These are phyloP conservation scores for Acanthosepion lycidas DNA, from an alignment of 2,888 invertebrate species.

Conservation along the genomic window DNA sequence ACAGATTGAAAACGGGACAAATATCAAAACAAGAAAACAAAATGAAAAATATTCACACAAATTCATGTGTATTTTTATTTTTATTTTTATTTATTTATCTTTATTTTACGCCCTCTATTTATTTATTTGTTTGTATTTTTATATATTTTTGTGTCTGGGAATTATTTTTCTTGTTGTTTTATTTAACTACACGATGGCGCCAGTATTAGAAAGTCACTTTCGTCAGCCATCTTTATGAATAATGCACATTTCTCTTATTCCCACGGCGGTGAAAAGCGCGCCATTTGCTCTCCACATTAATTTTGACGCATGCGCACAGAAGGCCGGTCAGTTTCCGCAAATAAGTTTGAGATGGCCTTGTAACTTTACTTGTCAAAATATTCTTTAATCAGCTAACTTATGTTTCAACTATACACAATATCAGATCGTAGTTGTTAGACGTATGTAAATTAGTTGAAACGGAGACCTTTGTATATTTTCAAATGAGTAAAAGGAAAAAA, in stretches of 20 bases:
- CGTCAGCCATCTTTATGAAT: not conserved
- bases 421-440: no score
- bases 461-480: no score
- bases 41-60: not conserved
- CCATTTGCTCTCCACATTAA: not conserved
- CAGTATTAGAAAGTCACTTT: not conserved
- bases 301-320: not conserved
- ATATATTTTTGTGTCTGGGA: not conserved
- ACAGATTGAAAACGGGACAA: no score
- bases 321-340: not conserved
- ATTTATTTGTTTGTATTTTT: not conserved
- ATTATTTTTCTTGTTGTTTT: not conserved
- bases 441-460: no score
- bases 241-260: constrained; percentile 14
- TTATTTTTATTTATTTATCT: not conserved
- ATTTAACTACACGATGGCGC: not conserved
- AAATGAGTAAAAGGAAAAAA: no score
- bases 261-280: not conserved
- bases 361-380: not conserved
- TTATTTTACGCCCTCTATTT: not conserved
- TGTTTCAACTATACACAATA: no score
- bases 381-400: no score
- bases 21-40: not conserved
- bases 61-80: not conserved
- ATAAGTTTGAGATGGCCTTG: not conserved